Base-by-base conservation (phyloP, 2,113 vertebrate genomes). In the Lasiurus borealis region DNA sequence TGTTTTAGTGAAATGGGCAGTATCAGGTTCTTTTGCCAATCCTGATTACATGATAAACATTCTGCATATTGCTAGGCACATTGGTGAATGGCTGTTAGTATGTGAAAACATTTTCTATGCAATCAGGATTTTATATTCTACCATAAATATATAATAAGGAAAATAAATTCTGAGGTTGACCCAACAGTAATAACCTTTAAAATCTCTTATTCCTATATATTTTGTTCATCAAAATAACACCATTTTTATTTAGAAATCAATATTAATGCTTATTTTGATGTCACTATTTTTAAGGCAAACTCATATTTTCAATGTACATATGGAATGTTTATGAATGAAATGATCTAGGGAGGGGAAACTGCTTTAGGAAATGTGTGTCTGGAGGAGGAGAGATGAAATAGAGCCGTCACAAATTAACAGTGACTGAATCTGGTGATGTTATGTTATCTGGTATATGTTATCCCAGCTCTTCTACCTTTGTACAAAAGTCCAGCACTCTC, bases 191-290 rank as follows among this genome's bases (percentile, higher is more conserved):
- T 57, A 19, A 80, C 5, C 5, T 29, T 88, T 69, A 85, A 89
- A 54, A 50, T 44, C 40, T 59, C 10, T 52, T 44, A 31, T 76
- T 72, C 25, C 27, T 87, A 1, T 64, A 23, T 71, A 8, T 44
- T 84, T 91, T 40, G 2, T 75, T 84, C 3, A 80, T 59, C 29
- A 81, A 40, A 82, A 71, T 80, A 69, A 73, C 5, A 5, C 25
- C 4, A 27, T 44, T 90, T 95, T 88, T 69, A 88, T 57, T 76
- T 89, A 86, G 15, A 11, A 77, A 68, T 57, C 48, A 82, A 34
- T 34, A 18, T 19, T 81, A 25, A 66, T 86, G 83, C 89, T 78
- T 59, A 83, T 72, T 84, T 89, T 50, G 13, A 11, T 31, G 23
- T 57, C 12, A 68, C 10, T 75, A 3, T 11, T 78, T 80, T 88